Evolutionary conservation across 2,113 vertebrate genomes (phyloP).

Genomic region (Notarius lentiginosus): DNA sequence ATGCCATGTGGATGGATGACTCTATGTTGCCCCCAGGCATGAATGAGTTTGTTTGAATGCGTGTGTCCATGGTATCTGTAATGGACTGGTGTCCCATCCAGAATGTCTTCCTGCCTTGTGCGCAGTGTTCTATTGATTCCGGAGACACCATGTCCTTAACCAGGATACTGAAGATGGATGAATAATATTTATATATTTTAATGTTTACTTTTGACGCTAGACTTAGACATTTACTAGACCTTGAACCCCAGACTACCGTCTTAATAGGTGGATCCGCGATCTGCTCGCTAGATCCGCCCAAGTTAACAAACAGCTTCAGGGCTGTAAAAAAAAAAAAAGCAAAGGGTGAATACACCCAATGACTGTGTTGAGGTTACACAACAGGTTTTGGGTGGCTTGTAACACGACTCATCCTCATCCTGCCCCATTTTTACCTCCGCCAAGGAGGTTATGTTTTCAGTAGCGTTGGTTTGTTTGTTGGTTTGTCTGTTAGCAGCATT

Average conservation of each 20-base stretch:
- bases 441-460: too few species aligned
- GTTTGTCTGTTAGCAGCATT: too few species aligned
- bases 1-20: not conserved
- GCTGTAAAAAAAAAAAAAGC: not conserved
- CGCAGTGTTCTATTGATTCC: not conserved
- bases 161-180: not conserved
- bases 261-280: not conserved
- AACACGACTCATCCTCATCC: not conserved
- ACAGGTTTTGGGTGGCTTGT: not conserved
- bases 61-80: not conserved
- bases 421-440: not conserved
- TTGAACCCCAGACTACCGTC: not conserved
- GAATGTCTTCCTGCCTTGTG: not conserved
- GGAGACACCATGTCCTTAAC: not conserved
- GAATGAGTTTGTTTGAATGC: not conserved
- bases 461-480: too few species aligned
- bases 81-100: not conserved
- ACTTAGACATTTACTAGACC: not conserved
- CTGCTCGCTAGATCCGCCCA: not conserved
- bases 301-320: not conserved
- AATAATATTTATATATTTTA: not conserved
- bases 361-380: not conserved
- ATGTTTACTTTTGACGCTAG: not conserved
- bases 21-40: not conserved
- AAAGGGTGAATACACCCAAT: not conserved